Conservation (phyloP, 2,888 invertebrate species). For the Girardia tigrina region DNA sequence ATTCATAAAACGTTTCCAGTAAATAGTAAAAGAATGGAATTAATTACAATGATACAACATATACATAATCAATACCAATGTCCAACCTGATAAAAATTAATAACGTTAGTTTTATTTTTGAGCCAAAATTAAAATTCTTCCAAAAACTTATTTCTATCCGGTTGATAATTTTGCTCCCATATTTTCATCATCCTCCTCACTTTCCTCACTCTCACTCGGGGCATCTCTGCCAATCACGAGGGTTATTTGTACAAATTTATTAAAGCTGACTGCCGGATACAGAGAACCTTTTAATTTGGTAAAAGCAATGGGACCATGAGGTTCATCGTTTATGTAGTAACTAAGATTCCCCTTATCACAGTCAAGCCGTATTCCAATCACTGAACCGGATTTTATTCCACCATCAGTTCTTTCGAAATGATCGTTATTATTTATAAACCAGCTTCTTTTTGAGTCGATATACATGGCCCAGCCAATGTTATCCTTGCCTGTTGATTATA, state of each 20-base stretch:
- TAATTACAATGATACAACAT: too few relatives aligned
- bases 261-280: too few relatives aligned
- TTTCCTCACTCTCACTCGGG: conserved; percentile 36
- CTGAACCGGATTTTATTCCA: conserved; percentile 68
- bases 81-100: not conserved
- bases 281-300: conserved; percentile 67
- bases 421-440: conserved; percentile 88
- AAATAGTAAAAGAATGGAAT: too few relatives aligned
- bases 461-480: conserved; percentile 96
- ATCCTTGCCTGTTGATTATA: conserved; percentile 90
- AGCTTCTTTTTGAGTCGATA: conserved; percentile 78
- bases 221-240: too few relatives aligned
- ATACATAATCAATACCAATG: too few relatives aligned
- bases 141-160: not conserved
- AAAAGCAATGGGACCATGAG: conserved; percentile 81
- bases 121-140: not conserved
- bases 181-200: conserved; percentile 32
- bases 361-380: conserved; percentile 79
- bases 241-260: too few relatives aligned
- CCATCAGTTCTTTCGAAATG: conserved; percentile 81
- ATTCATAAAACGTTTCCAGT: too few relatives aligned
- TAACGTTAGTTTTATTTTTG: not conserved
- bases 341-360: conserved; percentile 72
- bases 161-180: not conserved
- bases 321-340: conserved; percentile 82